Evolutionary conservation across 2,113 vertebrate genomes (phyloP), one percentile per base, ranked within the genome.

Genomic region (Nerophis ophidion): DNA sequence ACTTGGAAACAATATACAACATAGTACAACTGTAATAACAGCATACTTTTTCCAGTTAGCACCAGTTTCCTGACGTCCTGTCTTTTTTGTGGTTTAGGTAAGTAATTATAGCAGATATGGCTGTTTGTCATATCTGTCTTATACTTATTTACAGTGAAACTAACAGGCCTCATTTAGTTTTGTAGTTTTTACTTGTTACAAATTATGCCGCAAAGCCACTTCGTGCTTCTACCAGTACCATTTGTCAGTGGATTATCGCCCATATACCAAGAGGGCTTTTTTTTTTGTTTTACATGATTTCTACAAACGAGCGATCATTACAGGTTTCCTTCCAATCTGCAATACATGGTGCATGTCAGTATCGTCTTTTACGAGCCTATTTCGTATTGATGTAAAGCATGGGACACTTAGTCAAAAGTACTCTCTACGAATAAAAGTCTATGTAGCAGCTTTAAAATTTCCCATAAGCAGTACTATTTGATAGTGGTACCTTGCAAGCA

Each of bases 111-210:
- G 26, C 26, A 26, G 26, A 26, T 26, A 26, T 26, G 26, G 26
- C 3, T 26, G 26, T 26, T 26, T 26, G 26, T 26, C 26, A n/a
- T n/a, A n/a, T n/a, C n/a, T n/a, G n/a, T n/a, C n/a, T n/a, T 4
- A 26, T 26, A 26, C 26, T 26, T 26, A 26, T 26, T 26, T 26
- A 26, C 26, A 26, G 26, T 26, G 26, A 26, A 26, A 26, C 26
- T 26, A 46, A 46, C 44, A 46, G 44, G 4, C 13, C 12, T 46
- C 12, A 35, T 33, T 63, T 13, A 61, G 26, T 26, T 62, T 65
- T 35, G 38, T 55, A 49, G 71, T 35, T 71, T 65, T 63, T 4
- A 57, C 50, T 52, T 38, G 51, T 63, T 57, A 33, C 58, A 70
- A 69, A 8, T 54, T 62, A 63, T 77, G 66, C 61, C 59, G 26